Percentiles rank a stretch among this genome's conserved stretches.
Evolutionary conservation across 2,113 vertebrate species (phyloP).

Genomic region (Megatriorchis doriae): DNA sequence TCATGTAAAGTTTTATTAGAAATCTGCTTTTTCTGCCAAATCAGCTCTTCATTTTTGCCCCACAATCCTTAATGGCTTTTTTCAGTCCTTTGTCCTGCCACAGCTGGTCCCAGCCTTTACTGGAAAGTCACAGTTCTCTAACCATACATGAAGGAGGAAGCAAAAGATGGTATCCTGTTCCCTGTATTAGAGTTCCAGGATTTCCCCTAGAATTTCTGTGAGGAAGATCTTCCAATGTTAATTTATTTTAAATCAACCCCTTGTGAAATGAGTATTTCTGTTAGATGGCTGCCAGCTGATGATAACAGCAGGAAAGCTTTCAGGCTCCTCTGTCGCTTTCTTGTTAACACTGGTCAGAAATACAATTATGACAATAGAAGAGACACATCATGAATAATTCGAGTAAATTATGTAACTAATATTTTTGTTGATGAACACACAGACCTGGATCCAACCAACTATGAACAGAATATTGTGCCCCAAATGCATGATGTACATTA

Average conservation of each 20-base stretch:
- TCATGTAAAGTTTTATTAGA: background rate
- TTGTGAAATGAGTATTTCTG: background rate
- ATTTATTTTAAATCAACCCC: background rate
- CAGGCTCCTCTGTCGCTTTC: background rate
- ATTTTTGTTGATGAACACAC: background rate
- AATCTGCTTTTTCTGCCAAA: background rate
- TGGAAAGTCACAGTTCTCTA: background rate
- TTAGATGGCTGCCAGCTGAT: background rate
- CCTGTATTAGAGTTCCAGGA: background rate
- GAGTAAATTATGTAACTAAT: background rate
- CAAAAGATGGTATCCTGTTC: background rate
- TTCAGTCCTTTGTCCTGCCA: background rate
- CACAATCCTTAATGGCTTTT: background rate
- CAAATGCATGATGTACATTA: background rate
- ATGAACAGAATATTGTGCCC: background rate
- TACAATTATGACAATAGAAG: background rate
- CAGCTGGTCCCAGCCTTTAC: background rate
- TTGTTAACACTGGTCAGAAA: background rate
- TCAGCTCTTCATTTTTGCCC: background rate
- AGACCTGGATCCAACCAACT: background rate
- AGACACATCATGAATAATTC: background rate
- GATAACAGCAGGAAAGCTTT: background rate
- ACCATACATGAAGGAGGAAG: background rate
- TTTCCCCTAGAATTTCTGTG: background rate
- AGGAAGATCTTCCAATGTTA: background rate